Evolutionary conservation across 2,888 invertebrate genomes (phyloP).

Genomic region (Mythimna loreyi): DNA sequence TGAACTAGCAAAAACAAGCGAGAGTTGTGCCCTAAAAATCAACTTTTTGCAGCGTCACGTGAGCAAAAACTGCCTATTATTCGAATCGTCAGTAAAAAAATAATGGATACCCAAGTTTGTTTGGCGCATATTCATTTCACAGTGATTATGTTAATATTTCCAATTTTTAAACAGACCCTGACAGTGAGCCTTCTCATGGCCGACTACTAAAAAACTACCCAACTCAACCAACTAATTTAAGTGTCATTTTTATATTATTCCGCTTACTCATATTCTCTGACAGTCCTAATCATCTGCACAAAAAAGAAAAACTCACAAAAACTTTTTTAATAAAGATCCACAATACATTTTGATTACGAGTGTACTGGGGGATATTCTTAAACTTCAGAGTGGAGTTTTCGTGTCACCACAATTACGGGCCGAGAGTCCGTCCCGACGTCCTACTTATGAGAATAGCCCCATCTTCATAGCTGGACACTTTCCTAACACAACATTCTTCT

Average conservation of each 20-base stretch:
- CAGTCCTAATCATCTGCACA: conserved; percentile 22
- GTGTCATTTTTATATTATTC: conserved; percentile 14
- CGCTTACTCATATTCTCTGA: conserved; percentile 16
- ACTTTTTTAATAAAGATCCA: conserved; percentile 27
- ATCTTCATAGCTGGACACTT: conserved; percentile 71
- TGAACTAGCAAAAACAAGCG: conserved; percentile 41
- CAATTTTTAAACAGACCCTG: conserved; percentile 22
- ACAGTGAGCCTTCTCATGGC: conserved; percentile 1
- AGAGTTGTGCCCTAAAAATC: conserved; percentile 45
- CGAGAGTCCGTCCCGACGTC: conserved; percentile 56
- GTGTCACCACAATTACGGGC: conserved; percentile 61
- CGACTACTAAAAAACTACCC: conserved; percentile 8
- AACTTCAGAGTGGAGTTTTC: conserved; percentile 52
- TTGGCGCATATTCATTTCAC: conserved; percentile 47
- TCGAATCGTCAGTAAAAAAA: conserved; percentile 33
- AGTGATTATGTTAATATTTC: conserved; percentile 50
- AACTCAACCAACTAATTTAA: conserved; percentile 28
- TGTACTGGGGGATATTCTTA: conserved; percentile 49
- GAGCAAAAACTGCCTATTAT: conserved; percentile 42
- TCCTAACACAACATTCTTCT: conserved; percentile 70
- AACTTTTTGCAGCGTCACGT: conserved; percentile 30
- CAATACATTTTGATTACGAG: conserved; percentile 49
- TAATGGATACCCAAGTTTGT: conserved; percentile 31
- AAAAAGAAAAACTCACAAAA: conserved; percentile 28
- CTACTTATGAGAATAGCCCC: conserved; percentile 69